Evolutionary conservation across 2,113 vertebrate genomes (phyloP), one percentile per base, ranked within the genome.

Genomic region (Emydocephalus ijimae): DNA sequence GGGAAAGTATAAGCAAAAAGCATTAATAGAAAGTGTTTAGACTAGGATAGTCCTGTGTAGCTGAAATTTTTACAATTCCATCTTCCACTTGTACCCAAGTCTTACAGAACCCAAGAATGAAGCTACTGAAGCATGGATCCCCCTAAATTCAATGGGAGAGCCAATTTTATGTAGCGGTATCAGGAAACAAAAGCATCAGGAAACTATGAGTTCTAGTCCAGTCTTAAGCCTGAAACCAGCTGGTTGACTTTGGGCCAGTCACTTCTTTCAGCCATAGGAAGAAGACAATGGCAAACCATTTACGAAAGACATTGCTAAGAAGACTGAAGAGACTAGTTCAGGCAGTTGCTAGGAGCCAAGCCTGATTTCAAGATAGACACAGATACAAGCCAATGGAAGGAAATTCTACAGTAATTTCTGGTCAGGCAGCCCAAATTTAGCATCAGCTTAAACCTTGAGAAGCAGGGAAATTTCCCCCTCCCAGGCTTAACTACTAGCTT

Each of bases 401-500:
- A 85, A 57, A 3, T 18, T 14, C 39, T 85, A 52, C 2, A 90
- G n/a, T 85, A 57, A 15, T 20, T 85, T 5, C 11, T 45, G 43
- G 23, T 29, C 3, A 29, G 48, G 85, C 26, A 61, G 34, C 24
- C 12, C 59, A 85, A 85, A 56, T 26, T 64, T 48, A 64, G 59
- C 43, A 81, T 74, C 8, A 52, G 43, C 8, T 64, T 74, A 52
- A 50, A 81, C 1, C 34, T 7, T 85, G 90, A 56, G 52, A 89
- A 54, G 18, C 15, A 52, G 18, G 50, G 34, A 0, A 29, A n/a
- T 5, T 0, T 1, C 1, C 4, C 11, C 12, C 61, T n/a, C 11
- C 61, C 11, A 54, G 29, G 2, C 29, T 29, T 52, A 81, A 39
- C 45, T 74, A 81, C 24, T 10, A 74, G 2, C n/a, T 26, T 24